Conservation (phyloP, 1,140 invertebrate species). For the Drosophila murphyi region DNA sequence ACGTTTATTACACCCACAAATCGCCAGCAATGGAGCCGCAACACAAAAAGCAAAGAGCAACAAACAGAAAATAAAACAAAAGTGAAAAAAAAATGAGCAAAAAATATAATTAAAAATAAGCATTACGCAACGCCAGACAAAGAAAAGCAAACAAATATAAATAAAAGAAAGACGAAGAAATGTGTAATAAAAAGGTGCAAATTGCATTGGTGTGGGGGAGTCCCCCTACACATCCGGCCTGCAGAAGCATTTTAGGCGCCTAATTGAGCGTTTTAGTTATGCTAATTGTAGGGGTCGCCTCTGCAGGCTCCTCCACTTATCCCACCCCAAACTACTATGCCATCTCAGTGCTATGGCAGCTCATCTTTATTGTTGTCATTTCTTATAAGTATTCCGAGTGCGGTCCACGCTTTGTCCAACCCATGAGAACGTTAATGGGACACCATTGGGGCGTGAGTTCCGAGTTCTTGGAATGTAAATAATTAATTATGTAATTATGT, state of each 20-base stretch:
- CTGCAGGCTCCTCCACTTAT: neutral
- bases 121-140: slow-evolving; percentile 72
- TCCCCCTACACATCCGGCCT: slow-evolving; percentile 7
- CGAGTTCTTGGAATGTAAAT: slow-evolving; percentile 18
- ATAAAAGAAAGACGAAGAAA: slow-evolving; percentile 40
- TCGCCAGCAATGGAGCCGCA: slow-evolving; percentile 49
- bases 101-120: slow-evolving; percentile 82
- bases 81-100: slow-evolving; percentile 45
- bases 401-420: slow-evolving; percentile 3
- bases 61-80: slow-evolving; percentile 37
- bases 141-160: slow-evolving; percentile 40
- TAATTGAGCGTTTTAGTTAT: slow-evolving; percentile 83
- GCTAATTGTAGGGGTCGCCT: slow-evolving; percentile 64
- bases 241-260: slow-evolving; percentile 66
- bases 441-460: slow-evolving; percentile 37
- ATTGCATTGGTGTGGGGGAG: slow-evolving; percentile 61
- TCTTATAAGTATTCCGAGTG: slow-evolving; percentile 52
- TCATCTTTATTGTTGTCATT: slow-evolving; percentile 69
- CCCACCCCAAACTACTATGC: neutral
- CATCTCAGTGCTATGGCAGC: slow-evolving; percentile 7
- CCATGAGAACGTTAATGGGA: slow-evolving; percentile 23
- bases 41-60: slow-evolving; percentile 75
- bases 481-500: slow-evolving; percentile 65
- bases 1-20: slow-evolving; percentile 80
- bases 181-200: slow-evolving; percentile 78